Evolutionary conservation across 1,140 invertebrate species (phyloP).

Genomic region (Paralvinella palmiformis): DNA sequence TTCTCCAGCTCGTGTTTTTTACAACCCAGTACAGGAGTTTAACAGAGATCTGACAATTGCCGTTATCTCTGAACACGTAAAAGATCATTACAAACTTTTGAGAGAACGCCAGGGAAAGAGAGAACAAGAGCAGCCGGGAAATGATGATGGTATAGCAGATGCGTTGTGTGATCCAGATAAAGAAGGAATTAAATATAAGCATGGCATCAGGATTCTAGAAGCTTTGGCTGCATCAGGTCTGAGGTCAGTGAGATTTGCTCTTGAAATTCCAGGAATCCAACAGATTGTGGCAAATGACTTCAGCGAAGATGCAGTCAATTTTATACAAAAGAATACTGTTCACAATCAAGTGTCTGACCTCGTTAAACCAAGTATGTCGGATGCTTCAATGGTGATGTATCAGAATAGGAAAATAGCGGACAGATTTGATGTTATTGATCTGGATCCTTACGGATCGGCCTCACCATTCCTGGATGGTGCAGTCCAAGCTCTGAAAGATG

Average conservation of each 20-base stretch:
- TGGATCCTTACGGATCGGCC: slow-evolving; percentile 97
- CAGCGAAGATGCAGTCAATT: slow-evolving; percentile 75
- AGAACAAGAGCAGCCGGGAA: not conserved
- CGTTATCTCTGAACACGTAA: slow-evolving; percentile 42
- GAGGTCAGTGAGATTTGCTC: slow-evolving; percentile 90
- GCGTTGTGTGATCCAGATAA: not conserved
- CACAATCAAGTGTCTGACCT: slow-evolving; percentile 72
- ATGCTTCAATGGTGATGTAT: slow-evolving; percentile 53
- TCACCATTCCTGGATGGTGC: slow-evolving; percentile 88
- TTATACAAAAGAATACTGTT: slow-evolving; percentile 75
- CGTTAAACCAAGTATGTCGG: slow-evolving; percentile 56
- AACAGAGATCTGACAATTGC: slow-evolving; percentile 85
- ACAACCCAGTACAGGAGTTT: slow-evolving; percentile 96
- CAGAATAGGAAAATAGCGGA: slow-evolving; percentile 60
- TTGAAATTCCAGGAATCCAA: slow-evolving; percentile 78
- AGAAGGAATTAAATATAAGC: slow-evolving; percentile 21
- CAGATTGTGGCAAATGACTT: slow-evolving; percentile 91
- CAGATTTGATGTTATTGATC: slow-evolving; percentile 82
- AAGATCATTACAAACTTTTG: slow-evolving; percentile 23
- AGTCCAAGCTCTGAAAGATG: slow-evolving; percentile 57
- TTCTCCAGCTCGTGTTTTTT: slow-evolving; percentile 70
- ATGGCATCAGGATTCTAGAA: slow-evolving; percentile 66
- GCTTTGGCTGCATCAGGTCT: slow-evolving; percentile 92
- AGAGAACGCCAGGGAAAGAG: slow-evolving; percentile 18
- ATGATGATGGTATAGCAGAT: not conserved